Percentiles rank a stretch among this genome's conserved stretches.
Evolutionary conservation across 2,888 invertebrate genomes (phyloP).

Genomic region (Drosophila longiperda): DNA sequence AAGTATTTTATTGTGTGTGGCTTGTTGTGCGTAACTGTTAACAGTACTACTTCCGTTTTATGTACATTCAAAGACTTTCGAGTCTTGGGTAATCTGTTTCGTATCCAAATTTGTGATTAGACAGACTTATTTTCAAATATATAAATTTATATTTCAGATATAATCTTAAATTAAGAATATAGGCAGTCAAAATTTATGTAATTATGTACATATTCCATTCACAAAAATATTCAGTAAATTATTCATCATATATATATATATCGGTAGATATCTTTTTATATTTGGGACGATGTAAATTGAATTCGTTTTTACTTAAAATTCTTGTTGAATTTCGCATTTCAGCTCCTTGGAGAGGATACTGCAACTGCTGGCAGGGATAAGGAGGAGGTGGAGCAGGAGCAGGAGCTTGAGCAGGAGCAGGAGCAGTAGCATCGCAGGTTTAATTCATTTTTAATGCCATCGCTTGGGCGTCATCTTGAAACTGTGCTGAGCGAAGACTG

Average conservation of each 20-base stretch:
- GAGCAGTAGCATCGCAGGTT: constrained; percentile 35
- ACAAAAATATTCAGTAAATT: background rate
- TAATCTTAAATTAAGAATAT: background rate
- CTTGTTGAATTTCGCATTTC: constrained; percentile 23
- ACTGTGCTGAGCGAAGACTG: constrained; percentile 34
- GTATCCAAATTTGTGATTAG: background rate
- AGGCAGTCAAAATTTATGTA: background rate
- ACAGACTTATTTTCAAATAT: background rate
- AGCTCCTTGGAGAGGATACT: constrained; percentile 12
- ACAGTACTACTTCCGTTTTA: background rate
- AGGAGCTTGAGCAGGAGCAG: background rate
- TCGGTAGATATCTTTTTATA: background rate
- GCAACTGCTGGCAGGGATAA: constrained; percentile 8
- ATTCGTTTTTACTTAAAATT: constrained; percentile 30
- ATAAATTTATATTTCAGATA: background rate
- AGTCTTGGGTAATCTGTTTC: constrained; percentile 1
- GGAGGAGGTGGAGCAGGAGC: background rate
- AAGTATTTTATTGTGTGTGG: background rate
- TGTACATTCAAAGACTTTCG: background rate
- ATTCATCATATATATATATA: background rate
- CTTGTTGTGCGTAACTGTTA: background rate
- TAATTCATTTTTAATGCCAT: constrained; percentile 72
- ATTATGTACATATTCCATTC: background rate
- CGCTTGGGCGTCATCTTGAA: constrained; percentile 27
- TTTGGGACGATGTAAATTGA: constrained; percentile 33